These are phyloP conservation scores for Semnornis frantzii DNA, from an alignment of 2,113 vertebrate species.

Conservation along the genomic window DNA sequence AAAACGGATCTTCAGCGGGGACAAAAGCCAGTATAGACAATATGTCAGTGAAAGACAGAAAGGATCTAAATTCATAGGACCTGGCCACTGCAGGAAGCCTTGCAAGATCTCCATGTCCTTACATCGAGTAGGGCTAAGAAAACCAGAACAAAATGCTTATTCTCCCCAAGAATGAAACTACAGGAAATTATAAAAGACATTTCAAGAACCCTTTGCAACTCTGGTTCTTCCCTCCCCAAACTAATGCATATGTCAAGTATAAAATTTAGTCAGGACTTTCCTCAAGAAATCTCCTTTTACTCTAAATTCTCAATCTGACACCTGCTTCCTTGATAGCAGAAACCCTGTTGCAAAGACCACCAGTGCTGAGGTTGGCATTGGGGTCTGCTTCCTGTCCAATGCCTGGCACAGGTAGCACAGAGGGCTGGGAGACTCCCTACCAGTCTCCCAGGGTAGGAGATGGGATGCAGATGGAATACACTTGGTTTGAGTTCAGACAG, in stretches of 20 bases:
- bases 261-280: not conserved
- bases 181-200: not conserved
- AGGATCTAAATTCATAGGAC: not conserved
- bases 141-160: not conserved
- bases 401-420: not conserved
- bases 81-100: not conserved
- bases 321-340: rapidly evolving
- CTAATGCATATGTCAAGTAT: not conserved
- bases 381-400: not conserved
- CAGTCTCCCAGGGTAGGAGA: rapidly evolving
- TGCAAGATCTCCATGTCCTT: not conserved
- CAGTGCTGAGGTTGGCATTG: rapidly evolving
- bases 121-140: not conserved
- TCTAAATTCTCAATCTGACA: not conserved
- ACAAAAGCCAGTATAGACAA: not conserved
- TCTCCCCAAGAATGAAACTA: not conserved
- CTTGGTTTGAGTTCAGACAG: not conserved
- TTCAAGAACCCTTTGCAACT: not conserved
- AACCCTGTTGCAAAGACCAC: no score
- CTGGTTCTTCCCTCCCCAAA: not conserved
- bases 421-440: not conserved
- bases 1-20: not conserved
- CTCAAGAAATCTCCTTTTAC: not conserved
- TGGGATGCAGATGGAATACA: rapidly evolving
- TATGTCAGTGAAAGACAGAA: not conserved